Percentiles rank a stretch among this genome's conserved stretches.
These are phyloP conservation scores for Heliocidaris erythrogramma DNA, from an alignment of 35 echinoderm and acorn worm genomes.

Conservation along the genomic window DNA sequence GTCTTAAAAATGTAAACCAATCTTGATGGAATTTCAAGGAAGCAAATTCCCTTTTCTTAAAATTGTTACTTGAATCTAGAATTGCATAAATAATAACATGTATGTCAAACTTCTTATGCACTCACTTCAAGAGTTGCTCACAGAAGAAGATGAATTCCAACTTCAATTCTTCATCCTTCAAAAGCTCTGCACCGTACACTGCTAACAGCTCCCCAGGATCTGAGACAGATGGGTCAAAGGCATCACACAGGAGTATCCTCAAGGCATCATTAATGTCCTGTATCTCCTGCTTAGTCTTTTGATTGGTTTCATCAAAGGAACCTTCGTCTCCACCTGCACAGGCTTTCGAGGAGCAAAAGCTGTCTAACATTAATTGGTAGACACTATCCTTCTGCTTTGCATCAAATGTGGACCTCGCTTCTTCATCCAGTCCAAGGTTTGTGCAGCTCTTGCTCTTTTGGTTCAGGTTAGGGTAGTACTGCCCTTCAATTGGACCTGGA, in stretches of 20 bases:
- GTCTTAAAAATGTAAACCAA: no score
- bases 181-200: background rate
- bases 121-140: conserved; percentile 2
- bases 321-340: background rate
- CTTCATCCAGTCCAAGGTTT: background rate
- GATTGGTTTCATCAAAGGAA: background rate
- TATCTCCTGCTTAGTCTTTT: background rate
- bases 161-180: background rate
- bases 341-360: background rate
- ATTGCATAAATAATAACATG: no score
- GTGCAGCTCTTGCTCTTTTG: background rate
- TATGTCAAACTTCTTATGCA: background rate
- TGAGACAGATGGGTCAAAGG: background rate
- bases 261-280: background rate
- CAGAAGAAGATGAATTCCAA: background rate
- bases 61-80: no score
- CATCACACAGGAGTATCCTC: background rate
- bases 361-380: background rate
- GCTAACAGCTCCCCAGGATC: conserved; percentile 13
- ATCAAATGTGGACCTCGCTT: background rate
- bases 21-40: no score
- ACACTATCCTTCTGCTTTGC: background rate
- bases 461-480: background rate
- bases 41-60: no score
- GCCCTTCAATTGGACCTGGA: background rate